Evolutionary conservation across 1,140 invertebrate genomes (phyloP).

Genomic region (Penaeus chinensis): DNA sequence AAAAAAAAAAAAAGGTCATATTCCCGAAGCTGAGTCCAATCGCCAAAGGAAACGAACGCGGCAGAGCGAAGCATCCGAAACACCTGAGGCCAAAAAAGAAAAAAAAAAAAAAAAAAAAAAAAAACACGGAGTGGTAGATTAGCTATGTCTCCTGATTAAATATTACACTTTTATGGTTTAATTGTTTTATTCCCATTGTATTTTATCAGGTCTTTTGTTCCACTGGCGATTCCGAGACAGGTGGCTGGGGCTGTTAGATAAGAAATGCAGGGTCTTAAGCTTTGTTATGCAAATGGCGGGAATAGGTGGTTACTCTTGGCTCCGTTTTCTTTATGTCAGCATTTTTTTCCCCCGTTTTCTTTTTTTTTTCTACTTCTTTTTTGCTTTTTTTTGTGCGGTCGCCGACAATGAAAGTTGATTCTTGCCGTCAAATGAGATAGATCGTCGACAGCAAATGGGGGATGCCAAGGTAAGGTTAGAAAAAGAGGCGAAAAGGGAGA

Average conservation of each 20-base stretch:
- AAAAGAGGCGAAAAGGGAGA: background rate
- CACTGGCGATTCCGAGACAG: slow-evolving; percentile 39
- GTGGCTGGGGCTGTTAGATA: slow-evolving; percentile 27
- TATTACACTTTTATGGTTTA: slow-evolving; percentile 57
- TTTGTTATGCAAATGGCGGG: slow-evolving; percentile 43
- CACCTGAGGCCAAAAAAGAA: background rate
- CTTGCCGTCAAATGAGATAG: too few species aligned
- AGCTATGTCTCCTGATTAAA: slow-evolving; percentile 53
- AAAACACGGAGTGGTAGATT: slow-evolving; percentile 15
- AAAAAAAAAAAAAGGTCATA: too few species aligned
- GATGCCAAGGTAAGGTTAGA: background rate
- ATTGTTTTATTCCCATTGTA: slow-evolving; percentile 58
- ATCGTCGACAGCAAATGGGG: background rate
- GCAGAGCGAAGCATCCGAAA: background rate
- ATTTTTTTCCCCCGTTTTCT: too few species aligned
- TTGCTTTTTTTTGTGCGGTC: too few species aligned
- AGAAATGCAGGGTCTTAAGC: background rate
- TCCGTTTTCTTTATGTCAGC: too few species aligned
- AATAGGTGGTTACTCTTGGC: background rate
- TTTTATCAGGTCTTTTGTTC: slow-evolving; percentile 56
- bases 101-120: too few species aligned
- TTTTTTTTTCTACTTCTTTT: too few species aligned
- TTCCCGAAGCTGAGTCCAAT: too few species aligned
- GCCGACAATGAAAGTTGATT: too few species aligned
- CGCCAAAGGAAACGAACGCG: background rate